These are phyloP conservation scores for Epizoanthus scotinus DNA, from an alignment of 92 coral and sea anemone species.

Conservation along the genomic window DNA sequence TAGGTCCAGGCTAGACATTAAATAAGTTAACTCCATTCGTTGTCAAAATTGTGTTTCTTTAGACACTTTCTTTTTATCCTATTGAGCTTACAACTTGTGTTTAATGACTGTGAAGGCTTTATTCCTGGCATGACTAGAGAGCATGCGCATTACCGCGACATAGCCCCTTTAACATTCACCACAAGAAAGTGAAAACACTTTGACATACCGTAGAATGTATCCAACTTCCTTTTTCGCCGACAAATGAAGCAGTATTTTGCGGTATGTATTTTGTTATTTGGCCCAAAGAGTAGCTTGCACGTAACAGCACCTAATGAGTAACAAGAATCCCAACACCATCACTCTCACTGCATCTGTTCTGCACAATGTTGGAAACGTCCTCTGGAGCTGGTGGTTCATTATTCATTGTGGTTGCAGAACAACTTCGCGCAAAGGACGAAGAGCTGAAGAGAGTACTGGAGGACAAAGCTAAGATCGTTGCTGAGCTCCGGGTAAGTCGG, in stretches of 20 bases:
- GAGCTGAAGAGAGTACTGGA: constrained; percentile 87
- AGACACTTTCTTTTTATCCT: too few species aligned
- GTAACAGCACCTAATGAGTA: not conserved
- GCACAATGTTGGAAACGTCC: constrained; percentile 31
- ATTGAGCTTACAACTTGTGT: too few species aligned
- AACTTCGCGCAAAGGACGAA: constrained; percentile 90
- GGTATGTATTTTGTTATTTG: too few species aligned
- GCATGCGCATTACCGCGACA: too few species aligned
- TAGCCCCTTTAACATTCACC: too few species aligned
- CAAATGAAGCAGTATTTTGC: not conserved
- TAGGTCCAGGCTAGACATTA: too few species aligned
- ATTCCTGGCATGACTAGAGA: too few species aligned
- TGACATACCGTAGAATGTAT: not conserved
- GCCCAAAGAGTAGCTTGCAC: too few species aligned
- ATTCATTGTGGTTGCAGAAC: constrained; percentile 72
- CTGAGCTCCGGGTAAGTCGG: constrained; percentile 85
- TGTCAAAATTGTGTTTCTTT: too few species aligned
- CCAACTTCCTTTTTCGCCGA: too few species aligned
- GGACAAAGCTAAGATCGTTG: constrained; percentile 91
- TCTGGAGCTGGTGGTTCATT: constrained; percentile 38
- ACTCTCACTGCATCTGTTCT: constrained; percentile 18
- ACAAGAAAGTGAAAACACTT: not conserved
- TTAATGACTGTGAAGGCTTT: too few species aligned
- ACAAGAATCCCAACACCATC: constrained; percentile 8
- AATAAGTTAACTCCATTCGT: too few species aligned